These are phyloP conservation scores for Lasioglossum leucozonium DNA, from an alignment of 2,888 invertebrate genomes.

Conservation along the genomic window DNA sequence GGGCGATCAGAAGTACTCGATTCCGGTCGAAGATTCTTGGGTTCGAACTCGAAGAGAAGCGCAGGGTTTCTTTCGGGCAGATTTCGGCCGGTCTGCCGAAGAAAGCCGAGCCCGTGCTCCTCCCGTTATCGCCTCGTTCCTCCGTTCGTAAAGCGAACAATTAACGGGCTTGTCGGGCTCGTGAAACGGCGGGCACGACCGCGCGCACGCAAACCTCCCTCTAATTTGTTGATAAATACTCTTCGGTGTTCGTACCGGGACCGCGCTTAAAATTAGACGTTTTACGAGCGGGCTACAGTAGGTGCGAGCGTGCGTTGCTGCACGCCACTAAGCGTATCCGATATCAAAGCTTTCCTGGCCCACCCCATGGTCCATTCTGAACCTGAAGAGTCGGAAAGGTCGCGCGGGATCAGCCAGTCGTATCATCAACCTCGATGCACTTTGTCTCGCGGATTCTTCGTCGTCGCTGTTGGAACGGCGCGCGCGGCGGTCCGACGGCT, in stretches of 20 bases:
- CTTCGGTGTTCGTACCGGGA: constrained; percentile 53
- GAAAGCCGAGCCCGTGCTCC: too few relatives aligned
- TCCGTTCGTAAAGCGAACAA: constrained; percentile 41
- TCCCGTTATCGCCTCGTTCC: constrained; percentile 36
- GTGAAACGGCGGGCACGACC: constrained; percentile 35
- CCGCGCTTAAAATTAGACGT: constrained; percentile 77
- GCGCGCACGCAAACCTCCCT: constrained; percentile 44
- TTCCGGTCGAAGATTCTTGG: background rate
- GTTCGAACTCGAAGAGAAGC: background rate
- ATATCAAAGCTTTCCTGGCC: constrained; percentile 72
- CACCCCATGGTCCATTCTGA: constrained; percentile 51
- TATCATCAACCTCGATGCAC: background rate
- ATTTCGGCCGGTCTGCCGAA: background rate
- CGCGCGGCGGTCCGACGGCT: background rate
- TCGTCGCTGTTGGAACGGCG: background rate
- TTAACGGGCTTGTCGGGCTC: constrained; percentile 30
- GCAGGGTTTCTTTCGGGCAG: background rate
- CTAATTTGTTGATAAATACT: constrained; percentile 79
- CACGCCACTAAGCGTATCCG: constrained; percentile 72
- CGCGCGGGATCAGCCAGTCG: background rate
- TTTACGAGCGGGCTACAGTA: constrained; percentile 73
- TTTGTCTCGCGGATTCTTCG: constrained; percentile 3
- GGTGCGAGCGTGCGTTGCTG: constrained; percentile 63
- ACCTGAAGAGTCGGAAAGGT: constrained; percentile 27
- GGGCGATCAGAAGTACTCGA: background rate